These are phyloP conservation scores for Chymomyza procnemis DNA, from an alignment of 2,888 invertebrate genomes.

Conservation along the genomic window DNA sequence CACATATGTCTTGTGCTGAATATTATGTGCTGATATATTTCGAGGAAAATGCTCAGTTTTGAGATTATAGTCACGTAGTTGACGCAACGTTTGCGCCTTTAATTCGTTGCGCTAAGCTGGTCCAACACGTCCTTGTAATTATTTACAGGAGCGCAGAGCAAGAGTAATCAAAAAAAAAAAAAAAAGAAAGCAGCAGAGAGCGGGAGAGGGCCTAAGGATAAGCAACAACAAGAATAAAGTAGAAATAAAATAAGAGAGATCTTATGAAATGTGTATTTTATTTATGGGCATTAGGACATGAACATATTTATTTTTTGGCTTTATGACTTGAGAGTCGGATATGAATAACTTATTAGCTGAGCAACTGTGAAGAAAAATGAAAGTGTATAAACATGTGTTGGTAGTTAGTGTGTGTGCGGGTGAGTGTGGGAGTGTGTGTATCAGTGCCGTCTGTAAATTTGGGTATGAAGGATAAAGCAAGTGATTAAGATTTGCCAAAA, in stretches of 20 bases:
- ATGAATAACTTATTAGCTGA: constrained; percentile 59
- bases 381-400: not conserved
- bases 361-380: constrained; percentile 5
- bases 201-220: constrained; percentile 31
- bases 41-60: constrained; percentile 10
- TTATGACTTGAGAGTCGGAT: constrained; percentile 32
- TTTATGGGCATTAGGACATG: constrained; percentile 55
- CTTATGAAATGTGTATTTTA: constrained; percentile 53
- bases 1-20: constrained; percentile 11
- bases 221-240: constrained; percentile 42
- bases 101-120: constrained; percentile 63
- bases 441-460: no score
- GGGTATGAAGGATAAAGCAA: no score
- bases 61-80: constrained; percentile 69
- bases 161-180: constrained; percentile 35
- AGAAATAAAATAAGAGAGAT: no score
- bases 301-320: constrained; percentile 56
- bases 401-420: not conserved
- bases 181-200: no score
- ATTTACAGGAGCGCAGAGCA: constrained; percentile 60
- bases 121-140: constrained; percentile 61
- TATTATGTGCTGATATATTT: not conserved
- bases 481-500: no score
- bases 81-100: constrained; percentile 71
- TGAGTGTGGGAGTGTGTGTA: no score